Evolutionary conservation across 92 coral and sea anemone genomes (phyloP).

Genomic region (Porites rus): DNA sequence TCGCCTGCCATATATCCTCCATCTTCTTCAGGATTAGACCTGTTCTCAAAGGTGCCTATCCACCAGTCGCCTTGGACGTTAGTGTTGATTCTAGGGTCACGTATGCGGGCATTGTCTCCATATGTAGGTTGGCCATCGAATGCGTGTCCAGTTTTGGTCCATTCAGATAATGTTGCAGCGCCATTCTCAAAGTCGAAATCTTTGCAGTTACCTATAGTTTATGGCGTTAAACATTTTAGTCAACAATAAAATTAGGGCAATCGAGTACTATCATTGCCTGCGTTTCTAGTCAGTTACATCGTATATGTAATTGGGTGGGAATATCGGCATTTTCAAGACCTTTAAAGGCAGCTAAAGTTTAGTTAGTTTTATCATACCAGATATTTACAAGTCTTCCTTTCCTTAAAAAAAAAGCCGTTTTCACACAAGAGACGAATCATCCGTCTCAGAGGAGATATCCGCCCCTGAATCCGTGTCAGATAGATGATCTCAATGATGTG

Average conservation of each 20-base stretch:
- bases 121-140: conserved; percentile 61
- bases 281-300: too few relatives aligned
- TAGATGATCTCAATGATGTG: too few relatives aligned
- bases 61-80: conserved; percentile 73
- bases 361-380: too few relatives aligned
- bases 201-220: conserved; percentile 23
- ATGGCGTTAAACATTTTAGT: neutral
- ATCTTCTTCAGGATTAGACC: conserved; percentile 44
- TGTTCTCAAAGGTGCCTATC: conserved; percentile 78
- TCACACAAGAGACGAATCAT: too few relatives aligned
- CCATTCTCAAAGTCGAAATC: conserved; percentile 71
- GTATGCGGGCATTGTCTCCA: conserved; percentile 54
- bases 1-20: conserved; percentile 57
- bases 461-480: too few relatives aligned
- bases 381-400: too few relatives aligned
- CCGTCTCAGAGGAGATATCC: too few relatives aligned
- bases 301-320: too few relatives aligned
- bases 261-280: too few relatives aligned
- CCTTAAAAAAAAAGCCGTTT: too few relatives aligned
- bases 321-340: too few relatives aligned
- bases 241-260: neutral
- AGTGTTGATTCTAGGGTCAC: conserved; percentile 33
- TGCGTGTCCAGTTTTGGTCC: conserved; percentile 71
- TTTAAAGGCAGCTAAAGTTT: too few relatives aligned
- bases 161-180: conserved; percentile 19